Percentiles rank a stretch among this genome's conserved stretches.
phyloP scores from a whole-genome alignment of 1,140 invertebrate genomes.

The Pemphigus obesinymphae region DNA sequence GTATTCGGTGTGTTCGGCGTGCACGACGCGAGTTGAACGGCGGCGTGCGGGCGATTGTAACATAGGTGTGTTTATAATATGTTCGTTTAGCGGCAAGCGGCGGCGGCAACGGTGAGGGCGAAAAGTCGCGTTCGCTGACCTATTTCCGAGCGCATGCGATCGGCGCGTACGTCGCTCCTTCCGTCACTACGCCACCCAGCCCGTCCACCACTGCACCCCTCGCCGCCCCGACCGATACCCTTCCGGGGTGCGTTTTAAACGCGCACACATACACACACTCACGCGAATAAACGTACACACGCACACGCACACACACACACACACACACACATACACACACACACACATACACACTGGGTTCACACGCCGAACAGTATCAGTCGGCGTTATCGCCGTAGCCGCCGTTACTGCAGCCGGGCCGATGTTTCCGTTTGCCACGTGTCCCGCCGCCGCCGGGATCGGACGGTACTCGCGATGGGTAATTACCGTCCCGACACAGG shows the following conservation, averaged over 20 bases:
- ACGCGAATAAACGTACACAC: neutral
- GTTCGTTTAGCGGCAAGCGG: too few relatives aligned
- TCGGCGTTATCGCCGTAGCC: neutral
- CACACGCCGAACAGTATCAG: neutral
- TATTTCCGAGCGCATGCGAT: slow-evolving; percentile 30
- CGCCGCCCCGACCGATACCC: too few relatives aligned
- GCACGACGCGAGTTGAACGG: neutral
- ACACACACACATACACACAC: neutral
- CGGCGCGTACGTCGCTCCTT: neutral
- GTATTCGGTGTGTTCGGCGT: neutral
- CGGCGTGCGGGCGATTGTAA: too few relatives aligned
- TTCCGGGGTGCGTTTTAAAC: neutral
- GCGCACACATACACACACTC: neutral
- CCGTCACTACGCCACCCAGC: neutral
- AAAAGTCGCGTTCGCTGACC: slow-evolving; percentile 12
- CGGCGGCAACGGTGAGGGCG: neutral
- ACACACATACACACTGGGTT: neutral
- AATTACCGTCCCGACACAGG: slow-evolving; percentile 18
- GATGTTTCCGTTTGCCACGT: slow-evolving; percentile 37
- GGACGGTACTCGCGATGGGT: neutral
- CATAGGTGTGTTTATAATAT: too few relatives aligned
- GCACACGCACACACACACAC: neutral
- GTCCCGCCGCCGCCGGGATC: neutral
- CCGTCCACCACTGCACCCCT: neutral
- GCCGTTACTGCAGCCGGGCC: neutral